Conservation (phyloP, 1,140 invertebrate species). For the Microplitis demolitor region DNA sequence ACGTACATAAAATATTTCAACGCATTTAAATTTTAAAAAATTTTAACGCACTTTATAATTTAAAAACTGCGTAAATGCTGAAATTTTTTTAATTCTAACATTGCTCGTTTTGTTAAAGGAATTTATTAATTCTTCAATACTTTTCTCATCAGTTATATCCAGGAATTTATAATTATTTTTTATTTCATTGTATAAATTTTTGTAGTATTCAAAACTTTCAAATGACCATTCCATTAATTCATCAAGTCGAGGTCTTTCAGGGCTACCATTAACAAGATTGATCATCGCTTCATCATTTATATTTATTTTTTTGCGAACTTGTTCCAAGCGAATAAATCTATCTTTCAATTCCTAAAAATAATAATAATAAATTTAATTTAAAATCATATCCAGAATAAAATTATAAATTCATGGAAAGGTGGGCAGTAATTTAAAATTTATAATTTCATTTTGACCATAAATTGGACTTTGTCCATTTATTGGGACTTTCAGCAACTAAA, state of each 20-base stretch:
- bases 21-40: neutral
- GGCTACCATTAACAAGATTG: constrained; percentile 43
- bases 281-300: constrained; percentile 35
- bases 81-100: constrained; percentile 20
- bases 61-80: constrained; percentile 41
- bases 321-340: constrained; percentile 41
- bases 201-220: constrained; percentile 36
- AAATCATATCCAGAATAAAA: too few species aligned
- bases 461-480: too few species aligned
- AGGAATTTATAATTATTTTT: constrained; percentile 29
- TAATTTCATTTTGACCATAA: too few species aligned
- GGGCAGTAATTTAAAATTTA: too few species aligned
- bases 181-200: constrained; percentile 34
- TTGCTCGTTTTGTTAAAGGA: constrained; percentile 22
- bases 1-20: too few species aligned
- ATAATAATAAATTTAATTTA: neutral
- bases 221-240: constrained; percentile 46
- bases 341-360: constrained; percentile 43
- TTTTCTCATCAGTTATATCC: constrained; percentile 35
- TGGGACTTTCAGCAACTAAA: too few species aligned
- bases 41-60: constrained; percentile 26
- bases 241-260: constrained; percentile 41
- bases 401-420: too few species aligned
- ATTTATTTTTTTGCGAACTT: constrained; percentile 37
- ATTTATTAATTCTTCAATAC: constrained; percentile 30